phyloP scores from a whole-genome alignment of 2,113 vertebrate species.

The Leuciscus idus region DNA sequence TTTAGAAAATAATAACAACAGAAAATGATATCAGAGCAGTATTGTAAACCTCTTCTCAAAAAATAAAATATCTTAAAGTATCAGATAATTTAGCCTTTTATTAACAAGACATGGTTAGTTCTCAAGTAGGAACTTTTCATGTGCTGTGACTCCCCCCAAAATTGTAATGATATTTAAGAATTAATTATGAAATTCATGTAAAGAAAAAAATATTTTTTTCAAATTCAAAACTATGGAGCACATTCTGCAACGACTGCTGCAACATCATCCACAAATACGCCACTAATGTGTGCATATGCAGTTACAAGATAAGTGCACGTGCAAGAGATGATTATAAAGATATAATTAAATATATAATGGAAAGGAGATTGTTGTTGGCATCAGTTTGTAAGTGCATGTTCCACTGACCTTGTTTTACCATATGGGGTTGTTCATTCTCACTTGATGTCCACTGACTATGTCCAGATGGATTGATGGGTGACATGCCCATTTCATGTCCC shows the following conservation, averaged over 20 bases:
- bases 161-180: too few species aligned
- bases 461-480: constrained; percentile 18
- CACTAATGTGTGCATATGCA: neutral
- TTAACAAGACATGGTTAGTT: too few species aligned
- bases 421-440: neutral
- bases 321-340: neutral
- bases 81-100: too few species aligned
- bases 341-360: neutral
- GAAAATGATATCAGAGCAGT: too few species aligned
- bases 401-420: constrained; percentile 18
- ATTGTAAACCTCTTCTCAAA: too few species aligned
- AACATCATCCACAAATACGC: neutral
- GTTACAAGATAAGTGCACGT: neutral
- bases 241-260: too few species aligned
- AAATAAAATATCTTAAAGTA: too few species aligned
- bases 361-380: neutral
- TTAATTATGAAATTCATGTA: too few species aligned
- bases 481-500: constrained; percentile 4
- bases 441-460: neutral
- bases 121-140: too few species aligned
- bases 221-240: neutral
- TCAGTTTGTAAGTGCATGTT: neutral
- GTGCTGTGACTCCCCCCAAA: neutral
- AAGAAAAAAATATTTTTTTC: too few species aligned
- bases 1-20: too few species aligned